Evolutionary conservation across 2,888 invertebrate species (phyloP), one percentile per base, ranked within the genome.

Genomic region (Rotaria macrura): DNA sequence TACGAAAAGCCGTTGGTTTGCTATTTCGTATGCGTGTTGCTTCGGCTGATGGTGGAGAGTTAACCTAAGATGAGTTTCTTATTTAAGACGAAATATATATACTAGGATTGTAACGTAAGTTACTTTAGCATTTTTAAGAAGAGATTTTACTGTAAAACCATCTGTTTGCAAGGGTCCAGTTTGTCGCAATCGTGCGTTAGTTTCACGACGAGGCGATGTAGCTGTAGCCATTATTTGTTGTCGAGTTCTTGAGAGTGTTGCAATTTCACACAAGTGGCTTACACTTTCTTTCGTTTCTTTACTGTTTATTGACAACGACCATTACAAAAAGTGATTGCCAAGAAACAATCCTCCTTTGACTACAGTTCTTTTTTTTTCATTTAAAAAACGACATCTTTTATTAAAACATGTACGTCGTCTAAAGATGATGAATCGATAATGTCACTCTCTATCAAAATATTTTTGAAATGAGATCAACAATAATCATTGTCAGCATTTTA

Each of bases 131-230:
- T 94, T 94, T 89, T 93, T 94, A 91, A 95, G 95, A 89, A 94
- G 90, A 1, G 95, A 94, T 92, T 95, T 95, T 88, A 95, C 93
- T 2, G 95, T 95, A 90, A 96, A 96, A 25, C 95, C 95, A 43
- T 79, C 79, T 5, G 79, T 79, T 43, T 43, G 43, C n/a, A 79
- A 79, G 20, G 65, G 65, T n/a, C 79, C 79, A 25, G 38, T 43
- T 43, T 40, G 79, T 1, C 43, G 79, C 43, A 79, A n/a, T 43
- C 43, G 20, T 9, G 43, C 25, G 43, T 79, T 43, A 1, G 79
- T 43, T 43, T 79, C 79, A 79, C 79, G 79, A n/a, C 79, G 40
- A 12, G 79, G 79, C 20, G 79, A 79, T 43, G 79, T 79, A 25
- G 43, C 79, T 79, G 43, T 43, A n/a, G 79, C 43, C 79, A 79